Base-by-base conservation (phyloP, 2,888 invertebrate species). In the Xanthia togata region DNA sequence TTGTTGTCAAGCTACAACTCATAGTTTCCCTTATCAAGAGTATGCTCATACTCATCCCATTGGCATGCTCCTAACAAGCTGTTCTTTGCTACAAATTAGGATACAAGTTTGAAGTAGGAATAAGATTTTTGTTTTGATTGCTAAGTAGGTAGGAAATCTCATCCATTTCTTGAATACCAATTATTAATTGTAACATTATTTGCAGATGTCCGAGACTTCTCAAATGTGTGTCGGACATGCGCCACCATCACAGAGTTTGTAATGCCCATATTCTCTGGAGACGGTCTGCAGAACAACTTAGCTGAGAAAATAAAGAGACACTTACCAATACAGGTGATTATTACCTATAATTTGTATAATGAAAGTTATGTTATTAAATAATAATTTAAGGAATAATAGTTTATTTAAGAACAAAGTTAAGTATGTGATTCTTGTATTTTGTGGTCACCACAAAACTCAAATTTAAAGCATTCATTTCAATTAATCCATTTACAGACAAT, bases 241-340 rank as follows among this genome's bases (percentile, higher is more conserved):
- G 97, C 97, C 35, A 95, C 95, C 63, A 85, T 93, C 47, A 96
- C 95, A 41, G 95, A 97, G 76, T 93, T 95, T 79, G 92, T 97
- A 38, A 96, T 98, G 74, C 97, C 97, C 12, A 97, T 98, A 88
- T 98, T 97, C 88, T 94, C 96, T 26, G 97, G 96, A 0, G 97
- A 98, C 89, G 98, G 97, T 2, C 86, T 96, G 17, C 96, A 97
- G 84, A 97, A 97, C 87, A 96, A 97, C 75, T 90, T 98, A 23
- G 95, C 96, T 38, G 95, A 93, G 3, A 98, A 98, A 94, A 97
- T 98, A 85, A 96, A 97, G 82, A 95, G 96, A 81, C 97, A 98
- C 92, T 93, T 98, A 73, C 98, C 98, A 1, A 97, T 98, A 86
- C 94, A 96, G 94, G 97, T 97, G 88, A 96, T 92, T 89, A 87